These are phyloP conservation scores for Muricea muricata DNA, from an alignment of 92 coral and sea anemone species.

Conservation along the genomic window DNA sequence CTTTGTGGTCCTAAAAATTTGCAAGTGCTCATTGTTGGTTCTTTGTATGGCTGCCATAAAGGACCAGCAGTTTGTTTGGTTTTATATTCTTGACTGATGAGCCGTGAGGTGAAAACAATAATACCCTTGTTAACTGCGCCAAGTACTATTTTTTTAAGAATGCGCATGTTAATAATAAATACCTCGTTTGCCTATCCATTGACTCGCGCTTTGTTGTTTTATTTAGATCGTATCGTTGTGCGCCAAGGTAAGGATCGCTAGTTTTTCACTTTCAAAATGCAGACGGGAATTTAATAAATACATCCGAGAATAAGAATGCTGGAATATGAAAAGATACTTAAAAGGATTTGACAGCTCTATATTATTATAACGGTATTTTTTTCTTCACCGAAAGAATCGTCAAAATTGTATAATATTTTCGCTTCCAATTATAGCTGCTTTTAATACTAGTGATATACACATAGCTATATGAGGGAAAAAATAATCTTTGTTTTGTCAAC, in stretches of 20 bases:
- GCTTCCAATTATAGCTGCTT: too few relatives aligned
- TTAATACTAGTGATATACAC: too few relatives aligned
- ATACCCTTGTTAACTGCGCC: conserved; percentile 8
- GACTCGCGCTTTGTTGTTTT: background rate
- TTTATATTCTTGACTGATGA: conserved; percentile 23
- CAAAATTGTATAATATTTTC: too few relatives aligned
- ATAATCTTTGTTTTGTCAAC: too few relatives aligned
- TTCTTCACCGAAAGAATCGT: too few relatives aligned
- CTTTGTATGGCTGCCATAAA: background rate
- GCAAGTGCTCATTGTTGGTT: conserved; percentile 3
- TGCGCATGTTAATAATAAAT: conserved; percentile 43
- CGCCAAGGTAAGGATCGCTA: conserved; percentile 37
- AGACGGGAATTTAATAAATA: background rate
- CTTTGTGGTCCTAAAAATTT: background rate
- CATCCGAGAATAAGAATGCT: background rate
- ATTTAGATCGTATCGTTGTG: conserved; percentile 24
- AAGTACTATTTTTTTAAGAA: background rate
- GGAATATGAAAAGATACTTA: background rate
- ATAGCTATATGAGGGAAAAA: too few relatives aligned
- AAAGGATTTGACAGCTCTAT: background rate
- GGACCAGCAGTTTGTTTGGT: conserved; percentile 34
- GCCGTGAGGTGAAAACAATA: conserved; percentile 28
- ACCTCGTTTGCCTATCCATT: background rate
- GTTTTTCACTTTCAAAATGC: background rate
- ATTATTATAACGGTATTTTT: too few relatives aligned